These are phyloP conservation scores for Crepidodera aurea DNA, from an alignment of 2,888 invertebrate genomes.

Conservation along the genomic window DNA sequence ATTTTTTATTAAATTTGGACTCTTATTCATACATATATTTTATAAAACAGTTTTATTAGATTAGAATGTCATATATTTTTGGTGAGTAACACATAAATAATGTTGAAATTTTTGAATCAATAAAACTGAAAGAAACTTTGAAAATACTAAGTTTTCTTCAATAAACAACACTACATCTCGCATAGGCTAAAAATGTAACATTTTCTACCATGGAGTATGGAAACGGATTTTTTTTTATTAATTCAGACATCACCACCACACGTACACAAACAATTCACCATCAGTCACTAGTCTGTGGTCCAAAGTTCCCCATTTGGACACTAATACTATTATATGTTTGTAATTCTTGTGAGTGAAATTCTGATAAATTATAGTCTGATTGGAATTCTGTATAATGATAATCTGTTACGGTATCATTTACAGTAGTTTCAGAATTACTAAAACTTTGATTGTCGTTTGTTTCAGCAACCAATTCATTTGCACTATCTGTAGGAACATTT, in stretches of 20 bases:
- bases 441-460: background rate
- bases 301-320: constrained; percentile 15
- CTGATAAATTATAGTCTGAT: constrained; percentile 1
- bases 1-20: no score
- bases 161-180: no score
- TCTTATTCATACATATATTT: no score
- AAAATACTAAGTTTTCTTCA: no score
- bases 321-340: background rate
- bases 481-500: background rate
- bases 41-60: no score
- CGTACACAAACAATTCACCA: background rate
- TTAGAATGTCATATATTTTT: no score
- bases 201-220: background rate
- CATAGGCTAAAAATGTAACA: background rate
- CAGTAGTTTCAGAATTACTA: background rate
- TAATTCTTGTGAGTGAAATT: background rate
- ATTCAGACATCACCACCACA: no score
- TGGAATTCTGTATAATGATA: constrained; percentile 1
- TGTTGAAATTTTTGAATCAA: no score
- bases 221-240: background rate
- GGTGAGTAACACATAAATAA: no score
- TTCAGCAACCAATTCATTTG: background rate
- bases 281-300: constrained; percentile 21
- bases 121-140: no score
- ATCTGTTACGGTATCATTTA: background rate